Percentiles rank a stretch among this genome's conserved stretches.
Evolutionary conservation across 2,797 vertebrate species (phyloP).

Genomic region (Yasuhikotakia modesta): DNA sequence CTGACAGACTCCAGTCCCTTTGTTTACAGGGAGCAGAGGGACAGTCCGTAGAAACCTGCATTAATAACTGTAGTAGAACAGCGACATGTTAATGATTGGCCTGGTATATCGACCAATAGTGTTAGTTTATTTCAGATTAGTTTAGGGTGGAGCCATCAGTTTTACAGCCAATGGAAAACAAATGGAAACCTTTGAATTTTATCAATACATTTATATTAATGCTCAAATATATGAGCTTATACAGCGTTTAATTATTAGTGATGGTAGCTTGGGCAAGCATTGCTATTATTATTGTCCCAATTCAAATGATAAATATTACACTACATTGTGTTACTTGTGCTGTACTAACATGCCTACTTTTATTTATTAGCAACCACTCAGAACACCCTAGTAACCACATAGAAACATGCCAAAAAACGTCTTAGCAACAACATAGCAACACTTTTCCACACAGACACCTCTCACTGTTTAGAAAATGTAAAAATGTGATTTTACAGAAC

Average conservation of each 20-base stretch:
- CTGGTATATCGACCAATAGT: too few relatives aligned
- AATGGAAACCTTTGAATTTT: background rate
- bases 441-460: background rate
- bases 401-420: background rate
- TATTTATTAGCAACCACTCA: background rate
- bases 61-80: constrained; percentile 8
- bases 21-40: constrained; percentile 16
- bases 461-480: background rate
- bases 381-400: background rate
- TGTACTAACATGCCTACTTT: too few relatives aligned
- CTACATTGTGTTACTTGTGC: too few relatives aligned
- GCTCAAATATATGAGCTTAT: too few relatives aligned
- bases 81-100: background rate
- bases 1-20: constrained; percentile 19
- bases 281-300: too few relatives aligned
- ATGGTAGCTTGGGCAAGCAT: too few relatives aligned
- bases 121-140: too few relatives aligned
- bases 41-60: background rate
- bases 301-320: too few relatives aligned
- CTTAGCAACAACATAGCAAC: background rate
- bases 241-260: too few relatives aligned
- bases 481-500: background rate
- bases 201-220: too few relatives aligned
- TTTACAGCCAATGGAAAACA: background rate
- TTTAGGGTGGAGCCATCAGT: too few relatives aligned